Evolutionary conservation across 2,797 vertebrate species (phyloP), one percentile per base, ranked within the genome.

Genomic region (Cyprinodon diabolis): DNA sequence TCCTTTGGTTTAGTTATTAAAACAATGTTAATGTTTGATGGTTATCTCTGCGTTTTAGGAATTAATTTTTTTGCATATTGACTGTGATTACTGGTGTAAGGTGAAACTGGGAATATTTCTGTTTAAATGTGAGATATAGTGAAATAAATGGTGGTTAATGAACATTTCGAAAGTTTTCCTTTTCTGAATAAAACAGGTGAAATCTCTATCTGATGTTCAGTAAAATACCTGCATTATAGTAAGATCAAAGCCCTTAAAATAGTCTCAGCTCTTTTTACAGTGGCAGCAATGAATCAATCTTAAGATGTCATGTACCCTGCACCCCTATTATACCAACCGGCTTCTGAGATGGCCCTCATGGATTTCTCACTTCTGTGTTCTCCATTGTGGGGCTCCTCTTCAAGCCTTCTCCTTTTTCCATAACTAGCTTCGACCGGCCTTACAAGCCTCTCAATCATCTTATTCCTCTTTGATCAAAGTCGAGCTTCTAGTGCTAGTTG

Each of bases 361-460:
- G 82, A 76, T 83, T 69, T 79, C 69, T 40, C 78, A 51, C 58
- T 71, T 58, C 71, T 0, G 14, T 3, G 47, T 21, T 71, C 63
- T 74, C 60, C 58, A 5, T 66, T 77, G 49, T 47, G 40, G 47
- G 49, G 54, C 55, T 30, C 40, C 25, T 65, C 70, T 65, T 78
- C 6, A 11, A 49, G 25, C 30, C 52, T 19, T 66, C 82, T 82
- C 78, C 54, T 74, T 71, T 83, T 79, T 57, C 83, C 75, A 80
- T 88, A 84, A 90, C 86, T 85, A 43, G 85, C 79, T 76, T 89
- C 74, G 7, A 66, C 72, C 68, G 82, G 81, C 83, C 54, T 91
- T 82, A 87, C 77, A 70, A 82, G 76, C 77, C 80, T 68, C 77
- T 91, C 89, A 35, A 83, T 90, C 87, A 87, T 74, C 49, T 76